phyloP scores from a whole-genome alignment of 2,113 vertebrate species.

The Halcyon malimbica region DNA sequence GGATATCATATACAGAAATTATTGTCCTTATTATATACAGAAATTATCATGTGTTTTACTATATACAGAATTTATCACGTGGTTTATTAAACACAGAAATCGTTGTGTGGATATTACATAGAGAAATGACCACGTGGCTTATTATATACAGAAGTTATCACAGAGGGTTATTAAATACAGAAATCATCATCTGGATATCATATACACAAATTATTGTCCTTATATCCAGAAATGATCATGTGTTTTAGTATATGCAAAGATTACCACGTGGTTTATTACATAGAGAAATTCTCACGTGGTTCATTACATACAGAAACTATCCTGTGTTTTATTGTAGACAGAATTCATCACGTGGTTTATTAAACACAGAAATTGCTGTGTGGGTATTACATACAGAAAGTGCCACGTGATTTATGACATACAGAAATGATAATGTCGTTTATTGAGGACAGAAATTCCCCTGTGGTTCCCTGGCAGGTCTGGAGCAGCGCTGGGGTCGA shows the following conservation, averaged over 20 bases:
- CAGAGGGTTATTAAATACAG: neutral
- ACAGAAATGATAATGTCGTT: neutral
- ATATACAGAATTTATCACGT: neutral
- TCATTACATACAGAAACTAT: neutral
- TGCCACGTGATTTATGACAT: neutral
- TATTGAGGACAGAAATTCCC: neutral
- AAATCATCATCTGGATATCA: neutral
- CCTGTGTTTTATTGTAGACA: neutral
- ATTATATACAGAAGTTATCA: neutral
- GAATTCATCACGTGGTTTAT: neutral
- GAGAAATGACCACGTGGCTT: neutral
- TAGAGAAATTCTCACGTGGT: neutral
- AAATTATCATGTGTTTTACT: too few species aligned
- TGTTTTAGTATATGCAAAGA: neutral
- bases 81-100: neutral
- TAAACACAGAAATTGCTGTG: neutral
- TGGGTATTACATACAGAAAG: neutral
- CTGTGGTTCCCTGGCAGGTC: neutral
- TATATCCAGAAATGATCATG: too few species aligned
- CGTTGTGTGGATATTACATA: too few species aligned
- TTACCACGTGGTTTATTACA: neutral
- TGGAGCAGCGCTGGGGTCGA: neutral
- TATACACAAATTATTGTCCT: neutral
- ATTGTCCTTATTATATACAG: neutral
- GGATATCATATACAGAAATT: too few species aligned